phyloP scores from a whole-genome alignment of 2,888 invertebrate species.

The Dioctria linearis region DNA sequence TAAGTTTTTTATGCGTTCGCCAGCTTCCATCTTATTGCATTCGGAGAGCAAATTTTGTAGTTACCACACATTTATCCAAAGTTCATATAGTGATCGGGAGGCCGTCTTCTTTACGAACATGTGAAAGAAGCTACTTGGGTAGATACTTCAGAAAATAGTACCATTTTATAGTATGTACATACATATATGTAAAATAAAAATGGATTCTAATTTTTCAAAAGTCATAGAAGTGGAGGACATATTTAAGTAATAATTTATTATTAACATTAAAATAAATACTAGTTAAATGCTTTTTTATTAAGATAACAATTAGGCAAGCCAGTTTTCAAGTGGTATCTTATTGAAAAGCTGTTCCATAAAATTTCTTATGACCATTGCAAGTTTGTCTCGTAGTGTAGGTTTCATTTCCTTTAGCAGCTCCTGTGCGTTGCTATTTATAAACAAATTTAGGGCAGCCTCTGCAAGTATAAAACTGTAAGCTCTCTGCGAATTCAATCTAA shows the following conservation, averaged over 20 bases:
- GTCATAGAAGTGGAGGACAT: no score
- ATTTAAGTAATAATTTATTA: conserved; percentile 18
- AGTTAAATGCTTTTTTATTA: conserved; percentile 3
- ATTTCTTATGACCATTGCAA: conserved; percentile 81
- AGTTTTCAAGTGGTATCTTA: conserved; percentile 84
- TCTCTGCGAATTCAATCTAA: conserved; percentile 8
- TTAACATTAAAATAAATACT: conserved; percentile 17
- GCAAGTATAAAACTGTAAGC: conserved; percentile 63
- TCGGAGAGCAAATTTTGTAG: no score
- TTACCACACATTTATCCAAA: no score
- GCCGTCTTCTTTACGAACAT: no score
- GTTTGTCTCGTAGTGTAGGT: conserved; percentile 83
- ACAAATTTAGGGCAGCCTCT: conserved; percentile 89
- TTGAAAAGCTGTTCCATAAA: conserved; percentile 84
- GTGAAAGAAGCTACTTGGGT: no score
- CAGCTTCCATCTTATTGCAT: no score
- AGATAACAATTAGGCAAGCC: conserved; percentile 72
- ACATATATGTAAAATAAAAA: no score
- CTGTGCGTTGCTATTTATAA: conserved; percentile 89
- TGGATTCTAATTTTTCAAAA: no score
- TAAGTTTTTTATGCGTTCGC: no score
- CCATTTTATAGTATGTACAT: no score
- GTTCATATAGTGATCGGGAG: no score
- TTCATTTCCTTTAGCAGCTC: conserved; percentile 91
- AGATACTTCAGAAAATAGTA: no score